Evolutionary conservation across 2,888 invertebrate species (phyloP).

Genomic region (Ceriagrion tenellum): DNA sequence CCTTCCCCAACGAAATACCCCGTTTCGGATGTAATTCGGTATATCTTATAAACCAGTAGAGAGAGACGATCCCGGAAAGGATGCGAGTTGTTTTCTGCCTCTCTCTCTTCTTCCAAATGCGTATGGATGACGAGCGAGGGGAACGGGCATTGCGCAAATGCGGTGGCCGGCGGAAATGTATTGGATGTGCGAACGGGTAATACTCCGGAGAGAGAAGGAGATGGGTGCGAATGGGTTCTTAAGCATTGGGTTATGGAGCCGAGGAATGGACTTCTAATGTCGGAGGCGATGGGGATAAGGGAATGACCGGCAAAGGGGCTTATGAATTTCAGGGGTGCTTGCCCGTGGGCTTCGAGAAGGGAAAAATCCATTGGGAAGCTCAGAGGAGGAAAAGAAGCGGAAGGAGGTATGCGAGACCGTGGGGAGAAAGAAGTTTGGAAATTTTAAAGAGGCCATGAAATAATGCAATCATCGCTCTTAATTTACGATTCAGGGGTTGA

Average conservation of each 20-base stretch:
- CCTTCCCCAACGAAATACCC: not conserved
- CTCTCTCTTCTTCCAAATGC: not conserved
- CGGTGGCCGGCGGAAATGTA: not conserved
- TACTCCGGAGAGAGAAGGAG: not conserved
- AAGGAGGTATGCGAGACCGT: not conserved
- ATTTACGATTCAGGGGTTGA: not conserved
- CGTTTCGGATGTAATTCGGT: not conserved
- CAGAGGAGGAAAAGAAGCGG: not conserved
- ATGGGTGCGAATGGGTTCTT: not conserved
- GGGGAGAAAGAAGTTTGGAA: not conserved
- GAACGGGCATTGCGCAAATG: not conserved
- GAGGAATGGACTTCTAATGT: not conserved
- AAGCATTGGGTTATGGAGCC: not conserved
- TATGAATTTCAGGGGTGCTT: not conserved
- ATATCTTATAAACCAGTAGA: not conserved
- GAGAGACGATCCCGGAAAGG: not conserved
- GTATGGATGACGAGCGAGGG: not conserved
- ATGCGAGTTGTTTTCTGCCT: not conserved
- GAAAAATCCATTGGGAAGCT: not conserved
- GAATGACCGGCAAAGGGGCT: not conserved
- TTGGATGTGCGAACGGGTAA: not conserved
- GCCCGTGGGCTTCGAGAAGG: not conserved
- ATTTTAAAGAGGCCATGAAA: not conserved
- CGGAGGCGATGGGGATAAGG: not conserved
- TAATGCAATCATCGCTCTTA: not conserved